phyloP scores from a whole-genome alignment of 2,113 vertebrate genomes.

The Leptobrachium leishanense region DNA sequence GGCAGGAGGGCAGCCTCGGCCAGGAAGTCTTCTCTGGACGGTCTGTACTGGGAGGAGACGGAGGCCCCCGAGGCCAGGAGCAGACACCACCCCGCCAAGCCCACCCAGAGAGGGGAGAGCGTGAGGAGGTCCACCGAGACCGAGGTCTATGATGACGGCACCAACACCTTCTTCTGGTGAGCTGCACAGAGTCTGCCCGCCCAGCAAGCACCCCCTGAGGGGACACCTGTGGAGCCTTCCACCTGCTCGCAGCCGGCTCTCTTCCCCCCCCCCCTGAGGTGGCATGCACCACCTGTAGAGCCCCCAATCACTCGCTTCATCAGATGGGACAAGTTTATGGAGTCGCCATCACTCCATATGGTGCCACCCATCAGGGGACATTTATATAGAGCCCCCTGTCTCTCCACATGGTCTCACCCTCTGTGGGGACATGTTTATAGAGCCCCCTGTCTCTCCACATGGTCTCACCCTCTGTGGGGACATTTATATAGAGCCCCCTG shows the following conservation, averaged over 20 bases:
- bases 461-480: too few relatives aligned
- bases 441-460: too few relatives aligned
- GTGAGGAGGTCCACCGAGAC: slow-evolving; percentile 77
- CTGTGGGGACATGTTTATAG: too few relatives aligned
- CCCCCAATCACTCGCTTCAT: too few relatives aligned
- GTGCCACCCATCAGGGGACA: too few relatives aligned
- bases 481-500: too few relatives aligned
- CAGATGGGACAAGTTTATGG: too few relatives aligned
- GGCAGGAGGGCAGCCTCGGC: slow-evolving; percentile 12
- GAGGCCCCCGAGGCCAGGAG: neutral
- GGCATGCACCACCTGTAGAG: neutral
- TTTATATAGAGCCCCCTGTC: too few relatives aligned
- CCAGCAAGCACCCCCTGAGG: neutral
- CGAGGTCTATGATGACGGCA: slow-evolving; percentile 92
- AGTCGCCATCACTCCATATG: too few relatives aligned
- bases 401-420: too few relatives aligned
- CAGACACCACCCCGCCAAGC: neutral
- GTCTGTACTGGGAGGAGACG: slow-evolving; percentile 21
- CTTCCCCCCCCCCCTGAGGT: neutral
- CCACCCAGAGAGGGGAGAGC: slow-evolving; percentile 19
- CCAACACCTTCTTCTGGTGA: slow-evolving; percentile 98
- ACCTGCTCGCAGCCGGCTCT: neutral
- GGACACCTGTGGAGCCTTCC: neutral
- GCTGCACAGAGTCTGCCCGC: slow-evolving; percentile 37
- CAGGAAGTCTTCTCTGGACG: slow-evolving; percentile 41